A percentile compares a stretch with the other conserved stretches of the same genome.
Evolutionary conservation across 2,113 vertebrate genomes (phyloP).

Genomic region (Centropristis striata): DNA sequence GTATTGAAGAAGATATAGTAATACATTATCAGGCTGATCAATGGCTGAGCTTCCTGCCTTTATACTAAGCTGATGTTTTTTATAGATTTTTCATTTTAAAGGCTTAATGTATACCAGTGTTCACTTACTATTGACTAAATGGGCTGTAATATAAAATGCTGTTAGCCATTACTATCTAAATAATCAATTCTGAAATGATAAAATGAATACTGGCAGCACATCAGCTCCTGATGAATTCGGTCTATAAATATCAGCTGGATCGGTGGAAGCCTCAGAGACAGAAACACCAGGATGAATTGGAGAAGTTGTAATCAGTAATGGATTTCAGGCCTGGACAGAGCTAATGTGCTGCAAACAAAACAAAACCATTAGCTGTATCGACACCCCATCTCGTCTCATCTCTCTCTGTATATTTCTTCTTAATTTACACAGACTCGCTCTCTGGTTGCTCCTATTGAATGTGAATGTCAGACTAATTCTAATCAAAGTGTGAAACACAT

Average conservation of each 20-base stretch:
- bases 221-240: not conserved
- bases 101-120: not conserved
- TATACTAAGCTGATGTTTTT: not conserved
- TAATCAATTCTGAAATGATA: not conserved
- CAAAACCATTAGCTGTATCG: slow-evolving; percentile 38
- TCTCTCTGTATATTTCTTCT: slow-evolving; percentile 5
- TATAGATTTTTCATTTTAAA: not conserved
- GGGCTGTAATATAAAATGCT: not conserved
- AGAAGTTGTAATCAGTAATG: slow-evolving; percentile 33
- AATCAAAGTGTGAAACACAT: not conserved
- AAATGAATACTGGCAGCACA: not conserved
- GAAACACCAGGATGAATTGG: slow-evolving; percentile 33
- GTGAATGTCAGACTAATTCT: not conserved
- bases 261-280: slow-evolving; percentile 25
- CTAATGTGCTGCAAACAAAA: slow-evolving; percentile 50
- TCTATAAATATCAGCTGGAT: not conserved
- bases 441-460: not conserved
- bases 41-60: not conserved
- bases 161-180: not conserved
- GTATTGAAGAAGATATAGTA: not conserved
- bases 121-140: not conserved
- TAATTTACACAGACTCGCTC: not conserved
- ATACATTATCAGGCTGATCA: not conserved
- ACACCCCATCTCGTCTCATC: slow-evolving; percentile 22
- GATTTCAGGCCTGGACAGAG: slow-evolving; percentile 34